Conservation (phyloP, 2,888 invertebrate species). For the Conistra vaccinii region DNA sequence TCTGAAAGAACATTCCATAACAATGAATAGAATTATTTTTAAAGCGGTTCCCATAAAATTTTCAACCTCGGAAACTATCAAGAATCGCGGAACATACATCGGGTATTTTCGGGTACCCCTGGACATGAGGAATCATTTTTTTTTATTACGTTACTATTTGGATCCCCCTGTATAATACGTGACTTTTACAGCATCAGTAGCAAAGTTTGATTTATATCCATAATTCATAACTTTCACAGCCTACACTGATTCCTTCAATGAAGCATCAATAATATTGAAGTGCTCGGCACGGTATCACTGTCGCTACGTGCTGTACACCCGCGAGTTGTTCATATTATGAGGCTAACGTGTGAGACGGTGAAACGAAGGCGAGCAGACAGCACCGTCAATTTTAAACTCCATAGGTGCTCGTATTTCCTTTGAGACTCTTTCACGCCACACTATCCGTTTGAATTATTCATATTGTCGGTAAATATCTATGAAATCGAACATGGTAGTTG, state of each 20-base stretch:
- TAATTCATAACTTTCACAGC: not conserved
- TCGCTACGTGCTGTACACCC: slow-evolving; percentile 14
- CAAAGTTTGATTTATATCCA: not conserved
- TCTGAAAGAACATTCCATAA: too few relatives aligned
- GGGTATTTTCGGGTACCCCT: too few relatives aligned
- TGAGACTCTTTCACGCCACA: slow-evolving; percentile 85
- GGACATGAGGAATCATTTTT: too few relatives aligned
- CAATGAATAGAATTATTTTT: too few relatives aligned
- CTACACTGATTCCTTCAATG: slow-evolving; percentile 7
- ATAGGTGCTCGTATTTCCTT: slow-evolving; percentile 85
- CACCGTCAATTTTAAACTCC: slow-evolving; percentile 83
- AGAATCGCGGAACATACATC: too few relatives aligned
- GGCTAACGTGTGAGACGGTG: slow-evolving; percentile 45
- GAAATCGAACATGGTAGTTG: slow-evolving; percentile 79
- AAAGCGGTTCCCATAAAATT: too few relatives aligned
- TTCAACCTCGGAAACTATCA: too few relatives aligned
- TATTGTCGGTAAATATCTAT: slow-evolving; percentile 83
- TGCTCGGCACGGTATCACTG: slow-evolving; percentile 29
- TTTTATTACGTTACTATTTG: too few relatives aligned
- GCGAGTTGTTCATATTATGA: slow-evolving; percentile 36
- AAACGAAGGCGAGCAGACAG: slow-evolving; percentile 67
- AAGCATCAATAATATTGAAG: slow-evolving; percentile 9
- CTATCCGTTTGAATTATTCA: slow-evolving; percentile 86
- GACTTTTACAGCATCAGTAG: not conserved
- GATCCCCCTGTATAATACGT: too few relatives aligned